Evolutionary conservation across 1,140 invertebrate genomes (phyloP), one percentile per base, ranked within the genome.

Genomic region (Hylyphantes graminicola): DNA sequence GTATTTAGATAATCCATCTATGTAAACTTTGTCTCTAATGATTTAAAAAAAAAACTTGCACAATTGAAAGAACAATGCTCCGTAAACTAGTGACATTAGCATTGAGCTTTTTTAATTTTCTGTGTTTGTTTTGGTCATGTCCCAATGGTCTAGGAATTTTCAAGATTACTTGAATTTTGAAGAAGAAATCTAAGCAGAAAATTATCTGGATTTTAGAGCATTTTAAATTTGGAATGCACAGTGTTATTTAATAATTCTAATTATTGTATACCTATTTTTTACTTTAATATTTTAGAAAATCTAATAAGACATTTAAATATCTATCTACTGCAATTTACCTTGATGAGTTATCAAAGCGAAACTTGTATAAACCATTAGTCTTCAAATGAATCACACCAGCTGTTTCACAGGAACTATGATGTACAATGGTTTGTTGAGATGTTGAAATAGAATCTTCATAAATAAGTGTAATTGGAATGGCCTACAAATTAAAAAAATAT

Each of bases 261-360:
- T 67, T 19, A 35, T 7, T n/a, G 64, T 67, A 48, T 35, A 19
- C 13, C 9, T 65, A 67, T 13, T 21, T 13, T 48, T 3, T 3
- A 67, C 10, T 35, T 19, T 9, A 21, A 35, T 35, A 35, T 35
- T 65, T 65, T 17, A 5, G 11, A 9, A 65, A 19, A 7, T 8
- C 15, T 17, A 13, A 15, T 64, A 21, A 17, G 19, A 19, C 7
- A 9, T 12, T 21, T 13, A 48, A 48, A 67, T 3, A 9, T 12
- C 7, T 13, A 67, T 21, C 0, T 21, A 35, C 3, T 21, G 15
- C 8, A 11, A 48, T 67, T 48, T 57, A 76, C 74, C 74, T 76
- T 53, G 59, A 64, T 76, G 17, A 63, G 19, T 76, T 76, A 63
- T 76, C 74, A 48, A 76, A 76, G 13, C 63, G 48, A n/a, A 76